A percentile compares a stretch with the other conserved stretches of the same genome.
phyloP scores from a whole-genome alignment of 2,113 vertebrate species.

The Chauna torquata region DNA sequence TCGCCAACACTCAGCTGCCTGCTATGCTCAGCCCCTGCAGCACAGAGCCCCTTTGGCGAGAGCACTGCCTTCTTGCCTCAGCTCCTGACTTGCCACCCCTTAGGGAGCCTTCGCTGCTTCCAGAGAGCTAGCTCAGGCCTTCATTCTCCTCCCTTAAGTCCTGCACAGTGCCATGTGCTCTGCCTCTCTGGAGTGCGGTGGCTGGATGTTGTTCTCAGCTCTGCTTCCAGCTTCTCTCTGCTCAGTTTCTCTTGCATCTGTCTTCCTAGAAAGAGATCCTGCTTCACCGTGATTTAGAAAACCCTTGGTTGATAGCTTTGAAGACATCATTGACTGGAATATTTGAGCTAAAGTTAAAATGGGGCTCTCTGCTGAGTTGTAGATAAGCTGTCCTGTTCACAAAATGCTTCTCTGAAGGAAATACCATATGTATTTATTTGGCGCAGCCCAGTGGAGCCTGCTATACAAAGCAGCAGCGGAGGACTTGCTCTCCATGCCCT shows the following conservation, averaged over 20 bases:
- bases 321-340: background rate
- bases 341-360: background rate
- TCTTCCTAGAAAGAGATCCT: background rate
- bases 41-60: background rate
- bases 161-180: background rate
- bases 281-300: background rate
- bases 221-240: background rate
- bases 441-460: background rate
- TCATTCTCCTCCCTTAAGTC: background rate
- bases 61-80: background rate
- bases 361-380: background rate
- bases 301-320: constrained; percentile 13
- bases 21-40: background rate
- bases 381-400: constrained; percentile 22
- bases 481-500: background rate
- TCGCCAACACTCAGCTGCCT: background rate
- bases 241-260: background rate
- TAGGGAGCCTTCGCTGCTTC: background rate
- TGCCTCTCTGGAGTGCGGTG: background rate
- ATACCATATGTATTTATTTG: background rate
- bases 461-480: background rate
- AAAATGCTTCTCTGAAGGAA: constrained; percentile 23
- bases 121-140: background rate
- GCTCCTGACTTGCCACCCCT: background rate
- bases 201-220: background rate